Conservation (phyloP, 2,888 invertebrate species). For the Strigamia crassipes region DNA sequence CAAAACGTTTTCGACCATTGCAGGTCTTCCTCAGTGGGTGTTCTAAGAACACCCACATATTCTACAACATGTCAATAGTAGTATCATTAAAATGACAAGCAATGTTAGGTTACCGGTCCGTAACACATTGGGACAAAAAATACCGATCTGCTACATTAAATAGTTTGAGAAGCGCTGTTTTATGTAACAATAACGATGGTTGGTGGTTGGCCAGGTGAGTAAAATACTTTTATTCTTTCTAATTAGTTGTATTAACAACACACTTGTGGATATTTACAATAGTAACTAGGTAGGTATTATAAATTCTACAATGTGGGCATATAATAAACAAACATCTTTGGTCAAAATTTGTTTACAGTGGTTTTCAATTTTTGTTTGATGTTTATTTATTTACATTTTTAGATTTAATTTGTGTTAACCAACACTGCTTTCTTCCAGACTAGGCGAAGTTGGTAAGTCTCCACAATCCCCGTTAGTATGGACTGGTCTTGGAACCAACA, state of each 20-base stretch:
- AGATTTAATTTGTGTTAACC: conserved; percentile 10
- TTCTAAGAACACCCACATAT: no score
- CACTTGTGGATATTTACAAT: no score
- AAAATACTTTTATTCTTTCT: not conserved
- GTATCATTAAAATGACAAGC: no score
- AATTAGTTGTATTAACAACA: not conserved
- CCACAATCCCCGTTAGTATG: conserved; percentile 55
- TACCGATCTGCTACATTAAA: no score
- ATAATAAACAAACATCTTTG: not conserved
- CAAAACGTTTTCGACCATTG: no score
- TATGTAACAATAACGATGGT: not conserved
- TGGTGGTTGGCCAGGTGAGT: not conserved
- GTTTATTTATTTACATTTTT: not conserved
- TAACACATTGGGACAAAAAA: no score
- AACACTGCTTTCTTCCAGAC: conserved; percentile 57
- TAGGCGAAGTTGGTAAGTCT: conserved; percentile 56
- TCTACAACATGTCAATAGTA: no score
- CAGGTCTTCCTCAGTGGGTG: no score
- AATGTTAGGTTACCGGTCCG: no score
- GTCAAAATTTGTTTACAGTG: not conserved
- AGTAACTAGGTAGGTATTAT: not conserved
- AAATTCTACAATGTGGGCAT: not conserved
- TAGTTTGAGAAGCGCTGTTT: no score
- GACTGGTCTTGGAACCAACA: conserved; percentile 47
- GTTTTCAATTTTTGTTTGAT: not conserved